Base-by-base conservation (phyloP, 1,140 invertebrate genomes). In the Musca vetustissima region DNA sequence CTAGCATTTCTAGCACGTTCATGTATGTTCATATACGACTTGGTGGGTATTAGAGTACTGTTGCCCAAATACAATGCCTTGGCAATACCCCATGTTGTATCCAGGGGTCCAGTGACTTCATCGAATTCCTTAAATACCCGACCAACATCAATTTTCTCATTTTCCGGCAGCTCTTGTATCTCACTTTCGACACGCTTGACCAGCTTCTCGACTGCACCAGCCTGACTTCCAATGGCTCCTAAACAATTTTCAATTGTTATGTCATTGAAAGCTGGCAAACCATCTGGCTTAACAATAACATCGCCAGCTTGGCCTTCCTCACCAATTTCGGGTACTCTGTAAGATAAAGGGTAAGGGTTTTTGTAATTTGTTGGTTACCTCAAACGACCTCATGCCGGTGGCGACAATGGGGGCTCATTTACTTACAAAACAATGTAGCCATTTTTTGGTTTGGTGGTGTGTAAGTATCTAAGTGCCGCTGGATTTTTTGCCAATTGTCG, bases 261-360 rank as follows among this genome's bases (percentile, higher is more conserved):
- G 72, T 88, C 86, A 75, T 88, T 90, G 77, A 95, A 96, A 75
- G 92, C 88, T 55, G 94, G 94, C 49, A 92, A 84, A 6, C 89
- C 89, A 80, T 90, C 86, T 47, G 87, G 86, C 70, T 89, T 87
- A 1, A 95, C 76, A n/a, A 96, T 79, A 21, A 89, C 85, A 84
- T 93, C 93, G 73, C 89, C 90, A 43, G 90, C 87, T 7, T 85
- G 84, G 50, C 87, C 85, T 76, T 96, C 93, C 78, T 92, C 89
- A 7, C 94, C 93, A 57, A 96, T 92, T 88, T 97, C 94, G 52
- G 95, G 95, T 67, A 97, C 88, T 72, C 95, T 97, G 11, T 53
- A 19, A 61, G 7, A 61, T 52, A 36, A n/a, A 48, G n/a, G 15
- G 1, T 43, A 36, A 24, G 17, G 6, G 28, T 28, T 28, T 8